A percentile compares a stretch with the other conserved stretches of the same genome.
phyloP scores from a whole-genome alignment of 2,113 vertebrate species.

The Poicephalus meyeri region DNA sequence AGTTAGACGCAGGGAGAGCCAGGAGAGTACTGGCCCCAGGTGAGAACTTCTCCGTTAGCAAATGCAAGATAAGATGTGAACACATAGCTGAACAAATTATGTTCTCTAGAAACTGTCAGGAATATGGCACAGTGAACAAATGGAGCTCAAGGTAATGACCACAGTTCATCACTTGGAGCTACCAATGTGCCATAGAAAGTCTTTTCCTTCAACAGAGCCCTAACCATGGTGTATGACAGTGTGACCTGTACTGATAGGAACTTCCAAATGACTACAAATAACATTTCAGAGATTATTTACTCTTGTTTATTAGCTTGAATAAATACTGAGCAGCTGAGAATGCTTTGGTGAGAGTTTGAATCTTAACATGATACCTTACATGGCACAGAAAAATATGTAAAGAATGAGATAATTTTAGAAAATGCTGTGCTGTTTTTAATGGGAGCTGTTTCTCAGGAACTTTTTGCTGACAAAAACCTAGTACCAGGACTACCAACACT shows the following conservation, averaged over 20 bases:
- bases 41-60: not conserved
- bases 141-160: not conserved
- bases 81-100: not conserved
- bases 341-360: not conserved
- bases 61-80: not conserved
- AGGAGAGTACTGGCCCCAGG: not conserved
- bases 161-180: not conserved
- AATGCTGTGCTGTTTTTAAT: not conserved
- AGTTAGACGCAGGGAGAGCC: not conserved
- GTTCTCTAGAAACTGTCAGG: not conserved
- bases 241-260: not conserved
- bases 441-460: not conserved
- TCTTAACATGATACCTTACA: not conserved
- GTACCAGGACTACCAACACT: not conserved
- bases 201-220: not conserved
- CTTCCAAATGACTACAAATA: not conserved
- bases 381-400: not conserved
- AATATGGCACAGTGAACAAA: not conserved
- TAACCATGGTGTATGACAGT: not conserved
- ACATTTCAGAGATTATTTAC: not conserved
- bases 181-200: not conserved
- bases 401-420: conserved; percentile 10
- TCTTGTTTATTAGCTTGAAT: not conserved
- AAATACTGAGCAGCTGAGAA: not conserved
- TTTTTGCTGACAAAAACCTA: not conserved